Evolutionary conservation across 2,113 vertebrate species (phyloP).

Genomic region (Cebidichthys violaceus): DNA sequence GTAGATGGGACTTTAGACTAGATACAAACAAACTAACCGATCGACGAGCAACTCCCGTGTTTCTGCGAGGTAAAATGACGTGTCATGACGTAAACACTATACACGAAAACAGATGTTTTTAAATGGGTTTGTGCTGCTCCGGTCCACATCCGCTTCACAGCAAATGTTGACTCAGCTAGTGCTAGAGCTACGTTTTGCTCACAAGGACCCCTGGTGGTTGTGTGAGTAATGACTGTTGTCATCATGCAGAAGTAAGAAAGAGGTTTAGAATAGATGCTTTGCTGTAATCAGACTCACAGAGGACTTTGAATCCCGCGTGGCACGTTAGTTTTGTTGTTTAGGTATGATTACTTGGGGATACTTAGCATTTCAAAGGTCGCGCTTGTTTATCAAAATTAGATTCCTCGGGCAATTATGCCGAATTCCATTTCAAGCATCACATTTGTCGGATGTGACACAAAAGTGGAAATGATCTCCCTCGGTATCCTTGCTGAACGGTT

Average conservation of each 20-base stretch:
- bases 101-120: not conserved
- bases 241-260: not conserved
- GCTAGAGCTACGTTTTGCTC: not conserved
- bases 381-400: not conserved
- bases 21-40: no score
- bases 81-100: not conserved
- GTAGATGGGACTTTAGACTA: no score
- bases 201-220: not conserved
- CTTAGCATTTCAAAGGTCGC: not conserved
- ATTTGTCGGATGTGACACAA: not conserved
- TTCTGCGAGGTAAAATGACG: not conserved
- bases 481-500: not conserved
- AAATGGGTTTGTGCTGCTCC: not conserved
- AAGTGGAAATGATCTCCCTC: not conserved
- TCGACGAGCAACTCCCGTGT: no score
- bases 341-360: not conserved
- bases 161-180: not conserved
- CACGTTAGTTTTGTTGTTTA: not conserved
- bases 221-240: not conserved
- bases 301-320: not conserved
- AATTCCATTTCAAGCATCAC: not conserved
- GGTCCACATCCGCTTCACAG: not conserved
- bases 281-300: not conserved
- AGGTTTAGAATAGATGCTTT: not conserved
- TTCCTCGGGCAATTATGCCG: not conserved